Base-by-base conservation (phyloP, 2,797 vertebrate species). In the Bradypodion ventrale region DNA sequence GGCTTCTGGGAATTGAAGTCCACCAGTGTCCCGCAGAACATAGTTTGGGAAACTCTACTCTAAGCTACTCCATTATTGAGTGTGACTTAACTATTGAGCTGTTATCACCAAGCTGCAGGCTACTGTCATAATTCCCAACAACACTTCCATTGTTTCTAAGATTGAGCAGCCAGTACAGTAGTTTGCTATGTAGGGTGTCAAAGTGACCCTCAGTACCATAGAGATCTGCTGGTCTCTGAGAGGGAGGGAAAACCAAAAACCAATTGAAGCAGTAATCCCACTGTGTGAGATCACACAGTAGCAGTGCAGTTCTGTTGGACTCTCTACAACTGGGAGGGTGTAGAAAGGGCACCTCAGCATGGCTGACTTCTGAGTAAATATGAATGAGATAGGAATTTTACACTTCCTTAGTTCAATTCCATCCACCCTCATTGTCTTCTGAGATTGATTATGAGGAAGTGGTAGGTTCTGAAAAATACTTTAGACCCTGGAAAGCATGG, bases 371-470 rank as follows among this genome's bases (percentile, higher is more conserved):
- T 29, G 29, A 56, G 46, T 35, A 44, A 68, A 75, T 46, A 68
- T 23, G 1, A 42, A 44, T 21, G 13, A 37, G n/a, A 13, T 19
- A 68, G 60, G 78, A 40, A 59, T 37, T 62, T 35, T 29, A 13
- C 65, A 49, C 65, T 75, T 62, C 40, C 27, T 46, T 46, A n/a
- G 52, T 76, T 76, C 42, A 60, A 52, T 44, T 69, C 7, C 15
- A 42, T 76, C 76, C 73, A 62, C 25, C 27, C 16, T 90, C 70
- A 44, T 19, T 78, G 7, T 25, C 3, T 78, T 88, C 87, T 74
- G 42, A 91, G 63, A 86, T 6, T 78, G 75, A 87, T 62, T 78
- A 7, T 37, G 52, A 84, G 87, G 81, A 88, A 63, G n/a, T 78
- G 37, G 69, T 27, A 83, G 2, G 1, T 66, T 46, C 16, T 56